A percentile compares a stretch with the other conserved stretches of the same genome.
Conservation (phyloP, 2,888 invertebrate genomes). For the Portevinia maculata region DNA sequence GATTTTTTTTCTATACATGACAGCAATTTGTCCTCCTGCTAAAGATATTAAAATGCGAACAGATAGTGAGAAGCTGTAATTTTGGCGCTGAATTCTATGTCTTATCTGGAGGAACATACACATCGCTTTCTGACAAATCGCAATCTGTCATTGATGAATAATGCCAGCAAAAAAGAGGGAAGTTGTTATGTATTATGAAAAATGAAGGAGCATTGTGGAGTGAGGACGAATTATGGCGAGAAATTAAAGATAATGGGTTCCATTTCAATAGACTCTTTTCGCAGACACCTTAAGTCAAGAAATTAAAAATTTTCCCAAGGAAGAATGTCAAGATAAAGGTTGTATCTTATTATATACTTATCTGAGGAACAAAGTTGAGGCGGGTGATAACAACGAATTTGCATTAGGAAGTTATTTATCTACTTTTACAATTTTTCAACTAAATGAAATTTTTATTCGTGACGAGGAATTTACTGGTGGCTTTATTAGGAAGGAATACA, state of each 20-base stretch:
- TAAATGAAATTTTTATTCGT: not conserved
- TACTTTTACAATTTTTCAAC: not conserved
- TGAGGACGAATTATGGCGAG: not conserved
- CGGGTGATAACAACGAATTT: not conserved
- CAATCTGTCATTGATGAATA: conserved; percentile 38
- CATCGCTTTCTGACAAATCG: conserved; percentile 25
- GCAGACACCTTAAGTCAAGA: not conserved
- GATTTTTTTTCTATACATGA: conserved; percentile 17
- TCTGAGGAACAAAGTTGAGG: not conserved
- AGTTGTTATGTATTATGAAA: conserved; percentile 29
- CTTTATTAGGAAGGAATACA: not conserved
- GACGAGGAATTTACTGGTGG: not conserved
- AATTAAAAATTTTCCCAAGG: not conserved
- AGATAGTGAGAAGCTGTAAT: conserved; percentile 18
- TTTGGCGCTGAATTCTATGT: conserved; percentile 7
- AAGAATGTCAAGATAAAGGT: not conserved
- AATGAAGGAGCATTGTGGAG: conserved; percentile 3
- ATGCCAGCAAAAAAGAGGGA: conserved; percentile 41
- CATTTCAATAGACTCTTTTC: not conserved
- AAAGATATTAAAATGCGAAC: conserved; percentile 14
- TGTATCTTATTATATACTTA: not conserved
- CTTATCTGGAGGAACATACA: conserved; percentile 13
- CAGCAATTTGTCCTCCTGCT: conserved; percentile 33
- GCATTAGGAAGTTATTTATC: conserved; percentile 9
- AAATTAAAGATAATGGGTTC: conserved; percentile 29